These are phyloP conservation scores for Myodes glareolus DNA, from an alignment of 2,113 vertebrate species.

Conservation along the genomic window DNA sequence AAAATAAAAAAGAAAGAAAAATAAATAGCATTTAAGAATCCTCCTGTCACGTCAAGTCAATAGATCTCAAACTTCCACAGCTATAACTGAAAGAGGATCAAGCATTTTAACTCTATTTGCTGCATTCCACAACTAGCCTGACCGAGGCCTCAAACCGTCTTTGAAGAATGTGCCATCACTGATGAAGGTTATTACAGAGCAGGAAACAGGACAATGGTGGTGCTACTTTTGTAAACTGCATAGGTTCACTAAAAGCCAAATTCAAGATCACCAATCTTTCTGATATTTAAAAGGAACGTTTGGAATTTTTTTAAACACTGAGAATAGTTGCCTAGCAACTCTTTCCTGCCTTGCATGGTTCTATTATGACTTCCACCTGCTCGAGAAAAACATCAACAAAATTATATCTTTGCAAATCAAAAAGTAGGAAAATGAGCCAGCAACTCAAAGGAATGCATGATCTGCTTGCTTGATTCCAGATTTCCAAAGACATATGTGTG, in stretches of 20 bases:
- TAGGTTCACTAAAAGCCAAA: conserved; percentile 37
- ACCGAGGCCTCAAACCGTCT: conserved; percentile 19
- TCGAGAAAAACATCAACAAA: conserved; percentile 81
- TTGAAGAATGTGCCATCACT: neutral
- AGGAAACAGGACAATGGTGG: neutral
- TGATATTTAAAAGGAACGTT: conserved; percentile 74
- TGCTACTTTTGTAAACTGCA: neutral
- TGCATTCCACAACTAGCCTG: neutral
- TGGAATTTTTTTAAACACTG: conserved; percentile 73
- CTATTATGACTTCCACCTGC: conserved; percentile 78
- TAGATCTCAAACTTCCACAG: neutral
- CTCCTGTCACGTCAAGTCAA: neutral
- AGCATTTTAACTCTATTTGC: neutral
- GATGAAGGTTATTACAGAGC: neutral
- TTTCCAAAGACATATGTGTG: conserved; percentile 12
- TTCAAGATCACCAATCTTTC: conserved; percentile 74
- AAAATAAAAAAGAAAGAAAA: neutral
- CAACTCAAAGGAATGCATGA: conserved; percentile 16
- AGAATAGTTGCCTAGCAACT: conserved; percentile 84
- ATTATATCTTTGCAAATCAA: conserved; percentile 74
- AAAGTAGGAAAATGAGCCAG: conserved; percentile 53
- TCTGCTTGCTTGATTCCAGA: conserved; percentile 18
- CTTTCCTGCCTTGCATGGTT: conserved; percentile 59
- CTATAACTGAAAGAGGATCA: neutral
- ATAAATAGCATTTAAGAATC: neutral